These are phyloP conservation scores for Ormyrus nitidulus DNA, from an alignment of 2,888 invertebrate genomes.

Conservation along the genomic window DNA sequence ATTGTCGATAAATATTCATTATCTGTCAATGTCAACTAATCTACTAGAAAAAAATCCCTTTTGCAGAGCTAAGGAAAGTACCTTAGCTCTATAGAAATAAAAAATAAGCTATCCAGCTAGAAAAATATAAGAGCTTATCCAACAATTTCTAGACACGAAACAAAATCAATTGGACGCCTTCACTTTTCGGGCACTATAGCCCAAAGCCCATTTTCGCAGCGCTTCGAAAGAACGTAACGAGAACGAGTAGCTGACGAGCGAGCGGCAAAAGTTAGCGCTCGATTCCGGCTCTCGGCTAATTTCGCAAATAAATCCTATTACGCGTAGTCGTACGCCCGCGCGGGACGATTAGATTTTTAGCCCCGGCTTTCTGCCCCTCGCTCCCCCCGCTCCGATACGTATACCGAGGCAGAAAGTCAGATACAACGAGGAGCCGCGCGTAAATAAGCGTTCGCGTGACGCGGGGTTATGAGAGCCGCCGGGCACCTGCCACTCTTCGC, in stretches of 20 bases:
- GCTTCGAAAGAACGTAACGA: neutral
- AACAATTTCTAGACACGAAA: constrained; percentile 25
- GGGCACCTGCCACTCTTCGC: constrained; percentile 60
- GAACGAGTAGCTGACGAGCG: too few species aligned
- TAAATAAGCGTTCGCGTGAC: constrained; percentile 66
- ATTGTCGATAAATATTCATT: too few species aligned
- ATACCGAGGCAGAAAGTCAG: too few species aligned
- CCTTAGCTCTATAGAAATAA: too few species aligned
- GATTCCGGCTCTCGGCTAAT: constrained; percentile 44
- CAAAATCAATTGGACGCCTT: constrained; percentile 42
- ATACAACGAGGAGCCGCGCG: neutral
- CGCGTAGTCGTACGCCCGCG: constrained; percentile 1
- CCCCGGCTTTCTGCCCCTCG: neutral
- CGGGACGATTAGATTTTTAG: constrained; percentile 50
- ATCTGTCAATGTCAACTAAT: too few species aligned
- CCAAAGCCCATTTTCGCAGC: constrained; percentile 39
- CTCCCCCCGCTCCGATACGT: too few species aligned
- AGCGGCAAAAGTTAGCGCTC: constrained; percentile 42
- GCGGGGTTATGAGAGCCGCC: constrained; percentile 59
- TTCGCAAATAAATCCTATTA: constrained; percentile 56
- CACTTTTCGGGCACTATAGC: constrained; percentile 30
- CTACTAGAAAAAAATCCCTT: too few species aligned
- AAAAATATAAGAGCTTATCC: neutral
- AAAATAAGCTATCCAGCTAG: too few species aligned
- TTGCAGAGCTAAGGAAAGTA: too few species aligned